A percentile compares a stretch with the other conserved stretches of the same genome.
Evolutionary conservation across 1,140 invertebrate genomes (phyloP).

Genomic region (Lethrus apterus): DNA sequence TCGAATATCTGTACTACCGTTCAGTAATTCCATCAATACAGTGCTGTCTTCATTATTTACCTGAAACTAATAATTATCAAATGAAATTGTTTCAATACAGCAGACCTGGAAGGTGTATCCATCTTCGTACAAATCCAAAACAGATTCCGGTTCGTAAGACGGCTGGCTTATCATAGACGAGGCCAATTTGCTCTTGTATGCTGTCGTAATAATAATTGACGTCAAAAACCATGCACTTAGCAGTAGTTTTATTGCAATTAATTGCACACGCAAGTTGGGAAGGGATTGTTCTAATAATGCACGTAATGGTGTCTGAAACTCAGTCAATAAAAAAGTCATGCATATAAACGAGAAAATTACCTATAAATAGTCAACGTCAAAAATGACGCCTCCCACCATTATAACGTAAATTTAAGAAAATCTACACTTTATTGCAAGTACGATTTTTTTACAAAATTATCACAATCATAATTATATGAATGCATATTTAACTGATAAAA

Average conservation of each 20-base stretch:
- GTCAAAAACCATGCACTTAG: conserved; percentile 16
- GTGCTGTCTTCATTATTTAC: conserved; percentile 16
- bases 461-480: no score
- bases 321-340: background rate
- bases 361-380: no score
- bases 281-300: background rate
- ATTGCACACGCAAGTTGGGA: background rate
- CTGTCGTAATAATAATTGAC: conserved; percentile 12
- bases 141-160: conserved; percentile 1
- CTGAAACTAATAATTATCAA: conserved; percentile 12
- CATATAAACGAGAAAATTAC: background rate
- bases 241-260: conserved; percentile 3
- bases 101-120: conserved; percentile 10
- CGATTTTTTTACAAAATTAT: no score
- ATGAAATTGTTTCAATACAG: background rate
- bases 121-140: conserved; percentile 14
- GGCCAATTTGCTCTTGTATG: conserved; percentile 18
- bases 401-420: no score
- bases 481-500: no score
- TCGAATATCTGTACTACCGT: conserved; percentile 4
- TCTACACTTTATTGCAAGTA: no score
- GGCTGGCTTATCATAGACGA: conserved; percentile 16
- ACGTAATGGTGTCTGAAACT: background rate
- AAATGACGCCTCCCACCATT: no score
- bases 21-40: conserved; percentile 14